Conservation (phyloP, 2,113 vertebrate species). For the Xenopus tropicalis region UCB_Xtro_10.0 CM004451.2:30531501-30532000, state of each 20-base stretch:
- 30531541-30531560: too few relatives aligned
- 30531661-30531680: not conserved
- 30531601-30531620: too few relatives aligned
- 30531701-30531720: not conserved
- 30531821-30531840: not conserved
- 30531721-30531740: constrained; percentile 1
- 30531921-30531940: constrained; percentile 24
- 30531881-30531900: not conserved
- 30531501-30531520: too few relatives aligned
- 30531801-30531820: not conserved
- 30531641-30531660: not conserved
- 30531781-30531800: not conserved
- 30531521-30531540: too few relatives aligned
- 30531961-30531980: constrained; percentile 24
- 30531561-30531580: too few relatives aligned
- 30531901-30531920: constrained; percentile 16
- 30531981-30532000: constrained; percentile 23
- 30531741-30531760: not conserved
- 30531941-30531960: constrained; percentile 27
- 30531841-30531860: not conserved
- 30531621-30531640: too few relatives aligned
- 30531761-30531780: not conserved
- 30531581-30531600: too few relatives aligned
- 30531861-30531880: not conserved
- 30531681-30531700: not conserved